Evolutionary conservation across 2,888 invertebrate genomes (phyloP), one percentile per base, ranked within the genome.

Genomic region (Ochropleura plecta): DNA sequence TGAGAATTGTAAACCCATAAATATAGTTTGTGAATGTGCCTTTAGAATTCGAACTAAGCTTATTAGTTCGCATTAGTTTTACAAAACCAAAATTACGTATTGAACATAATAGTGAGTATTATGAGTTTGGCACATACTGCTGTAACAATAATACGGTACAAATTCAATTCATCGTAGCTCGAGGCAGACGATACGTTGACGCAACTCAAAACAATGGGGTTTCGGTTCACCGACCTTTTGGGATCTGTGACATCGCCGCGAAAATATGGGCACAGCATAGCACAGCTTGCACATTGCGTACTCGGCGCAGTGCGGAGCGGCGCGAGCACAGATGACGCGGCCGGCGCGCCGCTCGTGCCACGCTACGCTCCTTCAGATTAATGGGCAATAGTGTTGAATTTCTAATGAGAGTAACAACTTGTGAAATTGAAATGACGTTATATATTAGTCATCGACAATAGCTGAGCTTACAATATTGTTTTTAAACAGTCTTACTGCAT

Each of bases 181-280:
- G 91, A 92, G 92, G 95, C 95, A 95, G 95, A 95, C 92, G 95
- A 93, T 94, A 91, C 92, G 93, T 92, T 96, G 95, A 95, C 94
- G 96, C 95, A 96, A 96, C 92, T 90, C 92, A 91, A 94, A 93
- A 96, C 96, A 96, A 96, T 96, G 93, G 95, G 92, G 92, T 94
- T 94, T 93, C 91, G 91, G 95, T 95, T 95, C 95, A 94, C 89
- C 92, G 95, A 96, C 96, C 96, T 96, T 94, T 94, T 88, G 90
- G 92, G 92, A 94, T 93, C 94, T 94, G 95, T 96, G 96, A 95
- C 95, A 95, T 93, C 93, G 95, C 90, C 89, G 93, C 92, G 92
- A 95, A 95, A 95, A 95, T 95, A 95, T 94, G 93, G 92, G 93
- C 93, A 93, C 92, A 93, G 91, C 90, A 90, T 68, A 82, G 82